Conservation (phyloP, 2,113 vertebrate species). For the Mola mola region DNA sequence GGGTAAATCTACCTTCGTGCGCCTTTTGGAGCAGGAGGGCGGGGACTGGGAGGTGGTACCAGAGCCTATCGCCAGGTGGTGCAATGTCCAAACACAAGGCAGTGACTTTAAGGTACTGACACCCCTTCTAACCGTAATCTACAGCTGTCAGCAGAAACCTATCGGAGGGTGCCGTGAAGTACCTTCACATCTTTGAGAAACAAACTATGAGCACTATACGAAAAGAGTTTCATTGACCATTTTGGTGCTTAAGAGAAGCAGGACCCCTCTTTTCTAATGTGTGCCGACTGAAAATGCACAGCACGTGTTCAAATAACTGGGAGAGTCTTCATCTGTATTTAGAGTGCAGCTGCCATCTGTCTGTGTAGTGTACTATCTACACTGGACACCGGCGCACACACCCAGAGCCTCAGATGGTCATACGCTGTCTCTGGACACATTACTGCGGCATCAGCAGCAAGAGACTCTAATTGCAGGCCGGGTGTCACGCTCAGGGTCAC, state of each 20-base stretch:
- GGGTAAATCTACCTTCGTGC: conserved; percentile 93
- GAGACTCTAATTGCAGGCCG: conserved; percentile 13
- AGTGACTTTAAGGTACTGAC: conserved; percentile 86
- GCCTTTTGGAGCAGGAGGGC: conserved; percentile 84
- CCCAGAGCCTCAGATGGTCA: conserved; percentile 55
- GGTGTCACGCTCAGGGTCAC: not conserved
- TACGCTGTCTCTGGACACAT: conserved; percentile 46
- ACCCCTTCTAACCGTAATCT: no score
- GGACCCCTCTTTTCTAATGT: no score
- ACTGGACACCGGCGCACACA: conserved; percentile 20
- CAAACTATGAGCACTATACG: no score
- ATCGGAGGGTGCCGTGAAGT: no score
- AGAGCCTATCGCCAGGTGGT: conserved; percentile 94
- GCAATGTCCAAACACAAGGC: conserved; percentile 87
- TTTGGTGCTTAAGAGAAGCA: no score
- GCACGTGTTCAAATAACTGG: not conserved
- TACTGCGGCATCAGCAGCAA: conserved; percentile 19
- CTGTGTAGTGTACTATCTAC: conserved; percentile 38
- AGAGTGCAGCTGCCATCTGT: conserved; percentile 70
- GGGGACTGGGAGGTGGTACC: conserved; percentile 93
- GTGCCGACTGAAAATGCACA: not conserved
- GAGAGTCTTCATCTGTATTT: conserved; percentile 57
- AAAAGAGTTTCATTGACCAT: no score
- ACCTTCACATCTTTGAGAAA: no score
- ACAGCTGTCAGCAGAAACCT: no score